Evolutionary conservation across 1,140 invertebrate species (phyloP), one percentile per base, ranked within the genome.

Genomic region (Drosophila jambulina): DNA sequence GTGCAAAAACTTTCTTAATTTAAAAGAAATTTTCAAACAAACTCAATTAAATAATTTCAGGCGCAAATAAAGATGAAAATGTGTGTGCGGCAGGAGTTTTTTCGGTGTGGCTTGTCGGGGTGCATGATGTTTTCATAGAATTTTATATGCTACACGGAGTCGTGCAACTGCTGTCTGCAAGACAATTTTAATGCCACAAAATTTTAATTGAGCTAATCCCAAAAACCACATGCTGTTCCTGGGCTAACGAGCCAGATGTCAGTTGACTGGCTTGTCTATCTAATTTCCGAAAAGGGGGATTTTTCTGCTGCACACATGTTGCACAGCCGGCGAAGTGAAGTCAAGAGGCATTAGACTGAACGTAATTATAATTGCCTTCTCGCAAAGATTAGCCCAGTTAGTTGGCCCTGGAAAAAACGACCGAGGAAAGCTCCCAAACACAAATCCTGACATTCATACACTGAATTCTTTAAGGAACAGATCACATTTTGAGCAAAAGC

Each of bases 1-100:
- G 85, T 90, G 78, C 85, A 71, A 78, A 88, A 90, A 85, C 68
- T 90, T 90, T 85, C 78, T 85, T 90, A 90, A 90, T 90, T 90
- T 90, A 90, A 90, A 90, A 85, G 78, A 90, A 90, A 85, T 90
- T 90, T 85, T 90, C 78, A 76, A 90, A 90, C 85, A 90, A 90
- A 90, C 85, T 91, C 82, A 90, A 90, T 90, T 90, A 90, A 90
- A 90, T 90, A 90, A 85, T 90, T 85, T 90, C 78, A 74, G 71
- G 70, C 71, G 46, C 80, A 90, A 85, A 90, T 82, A 90, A 90
- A 84, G 63, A 90, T 90, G 72, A 77, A 77, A 77, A 68, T 90
- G 77, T 68, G 77, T 68, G 51, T 53, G 40, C n/a, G 45, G 25
- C 53, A 56, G 43, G 8, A 23, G 51, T 48, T 71, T 48, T 71